phyloP scores from a whole-genome alignment of 1,140 invertebrate genomes.

The Ceratina australensis region DNA sequence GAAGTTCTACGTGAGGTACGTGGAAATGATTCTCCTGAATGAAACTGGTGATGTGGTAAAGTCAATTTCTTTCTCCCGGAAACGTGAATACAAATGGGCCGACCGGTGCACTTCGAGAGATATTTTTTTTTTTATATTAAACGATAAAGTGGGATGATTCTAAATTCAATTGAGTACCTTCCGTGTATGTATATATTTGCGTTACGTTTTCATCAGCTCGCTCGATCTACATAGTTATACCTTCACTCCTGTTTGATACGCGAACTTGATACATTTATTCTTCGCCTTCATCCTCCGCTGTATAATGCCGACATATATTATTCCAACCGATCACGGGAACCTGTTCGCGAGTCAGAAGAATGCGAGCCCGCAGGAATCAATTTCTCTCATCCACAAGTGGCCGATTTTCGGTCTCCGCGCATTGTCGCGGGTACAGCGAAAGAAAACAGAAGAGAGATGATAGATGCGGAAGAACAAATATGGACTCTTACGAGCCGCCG shows the following conservation, averaged over 20 bases:
- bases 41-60: not conserved
- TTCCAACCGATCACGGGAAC: not conserved
- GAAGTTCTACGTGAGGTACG: conserved; percentile 50
- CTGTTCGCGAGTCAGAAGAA: not conserved
- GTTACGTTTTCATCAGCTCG: no score
- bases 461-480: conserved; percentile 47
- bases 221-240: no score
- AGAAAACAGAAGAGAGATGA: conserved; percentile 54
- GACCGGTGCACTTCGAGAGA: no score
- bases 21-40: conserved; percentile 40
- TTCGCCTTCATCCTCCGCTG: no score
- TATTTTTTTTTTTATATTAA: no score
- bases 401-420: conserved; percentile 18
- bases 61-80: not conserved
- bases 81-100: not conserved
- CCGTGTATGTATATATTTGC: no score
- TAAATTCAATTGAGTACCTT: no score
- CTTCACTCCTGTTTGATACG: no score
- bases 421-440: conserved; percentile 27
- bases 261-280: no score
- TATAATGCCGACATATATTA: not conserved
- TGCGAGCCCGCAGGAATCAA: conserved; percentile 33
- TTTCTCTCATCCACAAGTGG: conserved; percentile 32
- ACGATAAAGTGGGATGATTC: no score
- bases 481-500: conserved; percentile 19